Percentiles rank a stretch among this genome's conserved stretches.
Conservation (phyloP, 1,140 invertebrate species). For the Cecropterus lyciades region DNA sequence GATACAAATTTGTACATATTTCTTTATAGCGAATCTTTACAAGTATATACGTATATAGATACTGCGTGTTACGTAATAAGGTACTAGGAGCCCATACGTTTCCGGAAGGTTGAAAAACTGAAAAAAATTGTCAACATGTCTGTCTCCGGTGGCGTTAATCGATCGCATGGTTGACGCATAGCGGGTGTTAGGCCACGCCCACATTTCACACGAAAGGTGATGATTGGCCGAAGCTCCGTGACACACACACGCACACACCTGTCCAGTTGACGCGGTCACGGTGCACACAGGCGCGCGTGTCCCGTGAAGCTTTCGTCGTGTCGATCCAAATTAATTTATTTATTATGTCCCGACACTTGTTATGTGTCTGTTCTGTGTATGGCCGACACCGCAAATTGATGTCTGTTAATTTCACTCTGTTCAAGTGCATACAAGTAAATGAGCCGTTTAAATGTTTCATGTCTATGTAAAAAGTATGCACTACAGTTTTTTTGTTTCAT, state of each 20-base stretch:
- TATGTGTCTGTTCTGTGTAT: too few species aligned
- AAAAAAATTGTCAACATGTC: conserved; percentile 29
- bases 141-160: conserved; percentile 45
- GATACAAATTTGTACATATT: too few species aligned
- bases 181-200: conserved; percentile 67
- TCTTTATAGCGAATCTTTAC: too few species aligned
- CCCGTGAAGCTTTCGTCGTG: conserved; percentile 32
- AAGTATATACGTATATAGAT: too few species aligned
- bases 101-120: not conserved
- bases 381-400: conserved; percentile 12
- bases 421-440: conserved; percentile 13
- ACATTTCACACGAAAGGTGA: conserved; percentile 75
- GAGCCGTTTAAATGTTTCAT: not conserved
- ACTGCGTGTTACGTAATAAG: not conserved
- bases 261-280: conserved; percentile 9
- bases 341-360: conserved; percentile 30
- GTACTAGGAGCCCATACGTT: not conserved
- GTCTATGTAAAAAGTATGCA: too few species aligned
- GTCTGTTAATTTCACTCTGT: conserved; percentile 27
- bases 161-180: conserved; percentile 54
- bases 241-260: conserved; percentile 43
- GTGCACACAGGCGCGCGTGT: conserved; percentile 9
- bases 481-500: too few species aligned
- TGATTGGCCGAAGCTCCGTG: conserved; percentile 62
- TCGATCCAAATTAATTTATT: conserved; percentile 34